A percentile compares a stretch with the other conserved stretches of the same genome.
These are phyloP conservation scores for Mya arenaria DNA, from an alignment of 1,140 invertebrate genomes.

Conservation along the genomic window DNA sequence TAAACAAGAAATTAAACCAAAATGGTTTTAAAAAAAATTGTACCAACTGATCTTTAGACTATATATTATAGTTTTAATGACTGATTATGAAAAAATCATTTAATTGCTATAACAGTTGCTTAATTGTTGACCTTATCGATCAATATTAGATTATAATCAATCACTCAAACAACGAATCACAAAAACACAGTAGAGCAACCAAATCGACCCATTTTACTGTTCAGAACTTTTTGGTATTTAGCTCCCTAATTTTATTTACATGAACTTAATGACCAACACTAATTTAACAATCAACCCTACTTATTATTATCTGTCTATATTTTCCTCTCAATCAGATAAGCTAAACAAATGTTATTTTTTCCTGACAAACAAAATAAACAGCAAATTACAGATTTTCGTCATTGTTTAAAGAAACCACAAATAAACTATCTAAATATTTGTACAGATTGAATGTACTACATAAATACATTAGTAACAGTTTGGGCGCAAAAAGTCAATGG, in stretches of 20 bases:
- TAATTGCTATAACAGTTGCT: too few species aligned
- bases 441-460: background rate
- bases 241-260: background rate
- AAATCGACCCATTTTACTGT: background rate
- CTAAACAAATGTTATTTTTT: background rate
- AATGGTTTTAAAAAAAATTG: too few species aligned
- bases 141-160: background rate
- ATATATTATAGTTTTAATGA: too few species aligned
- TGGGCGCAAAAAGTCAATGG: background rate
- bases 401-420: background rate
- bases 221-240: background rate
- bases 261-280: background rate
- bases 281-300: background rate
- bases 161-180: background rate
- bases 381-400: background rate
- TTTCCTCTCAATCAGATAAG: background rate
- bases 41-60: too few species aligned
- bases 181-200: background rate
- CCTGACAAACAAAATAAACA: background rate
- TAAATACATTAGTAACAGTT: background rate
- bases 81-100: too few species aligned
- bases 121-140: too few species aligned
- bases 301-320: background rate
- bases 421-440: background rate
- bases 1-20: too few species aligned